phyloP scores from a whole-genome alignment of 2,113 vertebrate species.

The Cephalophus harveyi region DNA sequence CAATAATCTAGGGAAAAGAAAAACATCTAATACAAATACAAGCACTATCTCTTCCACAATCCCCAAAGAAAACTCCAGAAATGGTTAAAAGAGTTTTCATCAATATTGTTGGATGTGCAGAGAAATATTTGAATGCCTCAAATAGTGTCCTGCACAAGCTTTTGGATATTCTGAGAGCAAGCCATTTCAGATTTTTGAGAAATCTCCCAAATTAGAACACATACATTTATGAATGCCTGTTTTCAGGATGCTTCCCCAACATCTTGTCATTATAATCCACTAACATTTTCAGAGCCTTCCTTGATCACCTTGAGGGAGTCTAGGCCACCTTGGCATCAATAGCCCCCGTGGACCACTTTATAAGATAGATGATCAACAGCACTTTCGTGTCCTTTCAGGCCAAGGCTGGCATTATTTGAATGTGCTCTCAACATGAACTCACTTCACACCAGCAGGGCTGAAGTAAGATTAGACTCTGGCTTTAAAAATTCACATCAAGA shows the following conservation, averaged over 20 bases:
- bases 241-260: not conserved
- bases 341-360: not conserved
- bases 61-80: not conserved
- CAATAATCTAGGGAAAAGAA: not conserved
- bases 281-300: not conserved
- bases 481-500: not conserved
- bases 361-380: not conserved
- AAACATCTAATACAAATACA: not conserved
- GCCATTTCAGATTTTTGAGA: not conserved
- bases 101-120: not conserved
- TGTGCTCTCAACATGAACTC: not conserved
- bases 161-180: not conserved
- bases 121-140: not conserved
- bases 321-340: not conserved
- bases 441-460: not conserved
- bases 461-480: not conserved
- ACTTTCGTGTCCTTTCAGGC: not conserved
- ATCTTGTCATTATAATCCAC: not conserved
- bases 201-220: not conserved
- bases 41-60: not conserved
- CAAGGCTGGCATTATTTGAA: not conserved
- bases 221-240: not conserved
- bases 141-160: not conserved
- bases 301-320: not conserved
- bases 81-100: conserved; percentile 2